Evolutionary conservation across 2,797 vertebrate species (phyloP), one percentile per base, ranked within the genome.

Genomic region (Pantherophis vulpinus): DNA sequence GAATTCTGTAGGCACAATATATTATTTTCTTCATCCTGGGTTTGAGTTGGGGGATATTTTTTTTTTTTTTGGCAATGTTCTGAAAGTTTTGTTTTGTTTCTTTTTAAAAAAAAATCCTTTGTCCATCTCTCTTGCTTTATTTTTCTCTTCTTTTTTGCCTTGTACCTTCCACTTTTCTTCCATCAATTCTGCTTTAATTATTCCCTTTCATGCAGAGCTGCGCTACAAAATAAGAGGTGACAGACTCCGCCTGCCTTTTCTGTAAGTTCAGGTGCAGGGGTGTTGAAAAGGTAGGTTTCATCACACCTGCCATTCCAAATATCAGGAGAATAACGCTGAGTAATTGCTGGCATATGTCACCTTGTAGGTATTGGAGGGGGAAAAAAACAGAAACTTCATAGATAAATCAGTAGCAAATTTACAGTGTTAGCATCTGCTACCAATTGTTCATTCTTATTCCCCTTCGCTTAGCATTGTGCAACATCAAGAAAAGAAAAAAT

Each of bases 401-500:
- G 12, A 90, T 47, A 59, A 60, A 70, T 42, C 54, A 87, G 88
- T 51, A 66, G 23, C 51, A 89, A 27, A 86, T 90, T 42, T 66
- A 47, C 16, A 25, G 42, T 7, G 58, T 58, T 56, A 42, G 29
- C 56, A 32, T 29, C 25, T 70, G 37, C 32, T 37, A 16, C 13
- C 55, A 0, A 59, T 58, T 87, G 29, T 79, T 87, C 37, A 2
- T 94, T 5, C n/a, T 94, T 95, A 91, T 91, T 93, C 25, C 1
- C 6, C 88, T 83, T 90, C 51, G 18, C n/a, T 91, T 12, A 87
- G 4, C 12, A 42, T 32, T 91, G 61, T 66, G 74, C 0, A 14
- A 27, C 42, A 63, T 89, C 93, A 94, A 95, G 37, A 23, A 23
- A 47, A 47, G 5, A 79, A 60, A 9, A 94, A 87, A 87, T 87